A percentile compares a stretch with the other conserved stretches of the same genome.
Conservation (phyloP, 2,797 vertebrate species). For the Dallia pectoralis region DNA sequence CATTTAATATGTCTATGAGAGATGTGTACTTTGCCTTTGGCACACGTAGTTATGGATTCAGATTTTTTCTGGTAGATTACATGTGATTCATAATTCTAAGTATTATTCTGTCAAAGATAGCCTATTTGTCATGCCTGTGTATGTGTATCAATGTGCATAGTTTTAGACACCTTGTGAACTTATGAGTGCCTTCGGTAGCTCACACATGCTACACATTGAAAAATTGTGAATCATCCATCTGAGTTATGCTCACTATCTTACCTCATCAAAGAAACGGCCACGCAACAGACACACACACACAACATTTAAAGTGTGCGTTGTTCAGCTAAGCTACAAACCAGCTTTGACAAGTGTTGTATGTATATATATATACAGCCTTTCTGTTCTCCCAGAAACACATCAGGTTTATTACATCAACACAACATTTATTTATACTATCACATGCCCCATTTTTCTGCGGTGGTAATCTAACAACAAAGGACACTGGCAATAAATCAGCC, state of each 20-base stretch:
- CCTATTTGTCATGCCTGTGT: too few species aligned
- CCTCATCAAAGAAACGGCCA: background rate
- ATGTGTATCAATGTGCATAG: too few species aligned
- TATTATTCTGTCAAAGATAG: too few species aligned
- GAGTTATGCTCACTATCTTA: background rate
- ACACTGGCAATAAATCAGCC: background rate
- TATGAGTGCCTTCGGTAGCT: background rate
- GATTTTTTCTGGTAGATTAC: too few species aligned
- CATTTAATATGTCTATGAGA: too few species aligned
- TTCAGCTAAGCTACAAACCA: background rate
- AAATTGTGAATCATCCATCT: background rate
- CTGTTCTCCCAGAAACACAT: background rate
- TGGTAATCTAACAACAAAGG: background rate
- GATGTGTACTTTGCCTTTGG: too few species aligned
- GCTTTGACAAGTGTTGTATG: background rate
- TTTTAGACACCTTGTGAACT: too few species aligned
- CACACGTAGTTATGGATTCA: too few species aligned
- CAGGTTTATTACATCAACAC: background rate
- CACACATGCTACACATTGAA: background rate
- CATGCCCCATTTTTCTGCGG: background rate
- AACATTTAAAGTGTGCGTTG: background rate
- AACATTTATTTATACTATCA: background rate
- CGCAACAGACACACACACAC: background rate
- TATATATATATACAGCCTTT: background rate
- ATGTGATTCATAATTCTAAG: too few species aligned